phyloP scores from a whole-genome alignment of 1,140 invertebrate genomes.

The Oreohelix idahoensis region DNA sequence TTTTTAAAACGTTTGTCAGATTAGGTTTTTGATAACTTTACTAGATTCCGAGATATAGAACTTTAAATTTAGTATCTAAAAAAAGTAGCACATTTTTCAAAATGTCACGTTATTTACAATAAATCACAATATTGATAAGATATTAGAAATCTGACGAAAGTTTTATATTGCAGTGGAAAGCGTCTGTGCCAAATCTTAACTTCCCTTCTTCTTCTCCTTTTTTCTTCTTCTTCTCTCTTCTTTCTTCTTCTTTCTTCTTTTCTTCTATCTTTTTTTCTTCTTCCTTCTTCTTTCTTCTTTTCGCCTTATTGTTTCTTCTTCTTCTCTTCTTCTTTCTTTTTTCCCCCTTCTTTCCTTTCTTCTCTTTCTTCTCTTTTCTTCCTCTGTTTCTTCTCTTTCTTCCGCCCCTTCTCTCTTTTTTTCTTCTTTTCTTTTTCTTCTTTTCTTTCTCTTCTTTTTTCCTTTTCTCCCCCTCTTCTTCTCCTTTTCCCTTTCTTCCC shows the following conservation, averaged over 20 bases:
- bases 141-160: too few relatives aligned
- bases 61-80: too few relatives aligned
- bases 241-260: constrained; percentile 52
- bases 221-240: not conserved
- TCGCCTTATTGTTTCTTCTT: not conserved
- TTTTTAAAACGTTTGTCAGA: too few relatives aligned
- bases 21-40: too few relatives aligned
- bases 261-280: not conserved
- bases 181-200: too few relatives aligned
- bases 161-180: too few relatives aligned
- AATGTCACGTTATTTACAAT: too few relatives aligned
- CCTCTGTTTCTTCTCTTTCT: not conserved
- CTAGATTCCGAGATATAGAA: too few relatives aligned
- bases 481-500: not conserved
- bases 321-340: not conserved
- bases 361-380: not conserved
- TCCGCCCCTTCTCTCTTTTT: not conserved
- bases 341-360: not conserved
- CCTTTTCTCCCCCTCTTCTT: not conserved
- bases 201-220: not conserved
- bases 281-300: not conserved
- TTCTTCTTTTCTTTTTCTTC: not conserved
- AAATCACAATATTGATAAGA: too few relatives aligned
- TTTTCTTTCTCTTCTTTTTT: not conserved
- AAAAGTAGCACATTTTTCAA: too few relatives aligned